Conservation (phyloP, 2,888 invertebrate genomes). For the Galeopsomyia nigrocyanea region DNA sequence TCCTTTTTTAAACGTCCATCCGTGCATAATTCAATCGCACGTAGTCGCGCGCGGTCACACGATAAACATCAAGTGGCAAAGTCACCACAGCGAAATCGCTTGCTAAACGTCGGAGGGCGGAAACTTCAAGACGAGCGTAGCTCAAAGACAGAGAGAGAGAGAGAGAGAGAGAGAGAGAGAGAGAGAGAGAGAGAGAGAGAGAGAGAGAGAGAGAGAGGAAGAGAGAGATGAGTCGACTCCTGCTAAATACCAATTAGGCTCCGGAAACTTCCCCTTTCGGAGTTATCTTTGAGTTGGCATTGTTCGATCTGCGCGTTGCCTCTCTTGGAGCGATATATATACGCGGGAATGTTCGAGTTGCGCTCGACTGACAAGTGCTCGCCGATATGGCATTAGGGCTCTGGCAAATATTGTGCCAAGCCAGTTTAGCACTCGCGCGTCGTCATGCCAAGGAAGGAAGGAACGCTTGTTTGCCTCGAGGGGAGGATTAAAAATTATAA, state of each 20-base stretch:
- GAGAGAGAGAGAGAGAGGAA: slow-evolving; percentile 28
- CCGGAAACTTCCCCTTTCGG: slow-evolving; percentile 66
- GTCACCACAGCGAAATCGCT: slow-evolving; percentile 50
- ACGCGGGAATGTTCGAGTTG: slow-evolving; percentile 16
- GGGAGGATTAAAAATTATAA: slow-evolving; percentile 45
- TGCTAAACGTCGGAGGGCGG: slow-evolving; percentile 14
- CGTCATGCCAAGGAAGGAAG: background rate
- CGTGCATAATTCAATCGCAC: slow-evolving; percentile 60
- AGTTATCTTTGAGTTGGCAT: slow-evolving; percentile 56
- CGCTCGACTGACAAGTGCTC: slow-evolving; percentile 50
- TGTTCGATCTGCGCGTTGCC: slow-evolving; percentile 53
- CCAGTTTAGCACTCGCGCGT: slow-evolving; percentile 10
- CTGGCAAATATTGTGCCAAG: slow-evolving; percentile 58
- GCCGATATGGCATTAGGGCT: slow-evolving; percentile 52
- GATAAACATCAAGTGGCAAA: slow-evolving; percentile 62
- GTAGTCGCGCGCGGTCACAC: slow-evolving; percentile 57
- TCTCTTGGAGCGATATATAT: slow-evolving; percentile 12
- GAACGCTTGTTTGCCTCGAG: slow-evolving; percentile 35
- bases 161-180: slow-evolving; percentile 35
- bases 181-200: slow-evolving; percentile 35
- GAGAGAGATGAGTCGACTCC: slow-evolving; percentile 47
- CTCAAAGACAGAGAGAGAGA: slow-evolving; percentile 31
- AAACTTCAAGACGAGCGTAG: slow-evolving; percentile 22
- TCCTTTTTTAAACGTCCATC: slow-evolving; percentile 57
- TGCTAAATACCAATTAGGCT: slow-evolving; percentile 68